Evolutionary conservation across 2,888 invertebrate genomes (phyloP).

Genomic region (Deilephila porcellus): DNA sequence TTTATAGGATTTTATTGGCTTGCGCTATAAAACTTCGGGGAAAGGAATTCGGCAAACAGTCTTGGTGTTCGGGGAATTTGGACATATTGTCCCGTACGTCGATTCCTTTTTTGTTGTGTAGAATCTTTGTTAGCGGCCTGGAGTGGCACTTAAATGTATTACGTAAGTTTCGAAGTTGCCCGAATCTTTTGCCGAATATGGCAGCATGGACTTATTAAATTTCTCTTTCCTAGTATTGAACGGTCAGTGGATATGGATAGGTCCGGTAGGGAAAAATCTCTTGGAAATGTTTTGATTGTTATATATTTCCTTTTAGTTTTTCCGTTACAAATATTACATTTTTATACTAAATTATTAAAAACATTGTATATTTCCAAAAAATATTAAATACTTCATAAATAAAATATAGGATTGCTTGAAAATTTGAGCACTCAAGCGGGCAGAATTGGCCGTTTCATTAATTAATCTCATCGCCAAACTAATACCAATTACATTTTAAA

Average conservation of each 20-base stretch:
- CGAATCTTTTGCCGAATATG: conserved; percentile 17
- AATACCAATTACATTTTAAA: conserved; percentile 36
- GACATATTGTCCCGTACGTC: conserved; percentile 50
- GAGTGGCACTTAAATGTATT: conserved; percentile 41
- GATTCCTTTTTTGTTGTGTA: conserved; percentile 50
- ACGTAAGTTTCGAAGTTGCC: conserved; percentile 39
- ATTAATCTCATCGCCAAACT: conserved; percentile 34
- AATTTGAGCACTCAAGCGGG: background rate
- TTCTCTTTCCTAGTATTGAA: background rate
- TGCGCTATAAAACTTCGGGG: conserved; percentile 55
- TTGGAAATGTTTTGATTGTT: background rate
- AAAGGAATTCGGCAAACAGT: conserved; percentile 58
- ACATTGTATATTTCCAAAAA: background rate
- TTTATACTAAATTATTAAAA: too few relatives aligned
- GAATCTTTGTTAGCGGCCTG: conserved; percentile 42
- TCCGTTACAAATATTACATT: too few relatives aligned
- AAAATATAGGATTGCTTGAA: background rate
- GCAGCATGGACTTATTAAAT: conserved; percentile 12
- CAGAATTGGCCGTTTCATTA: conserved; percentile 21
- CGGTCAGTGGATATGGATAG: background rate
- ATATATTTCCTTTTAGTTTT: background rate
- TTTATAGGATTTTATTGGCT: conserved; percentile 60
- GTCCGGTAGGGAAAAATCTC: background rate
- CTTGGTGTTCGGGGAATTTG: conserved; percentile 50
- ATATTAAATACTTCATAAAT: background rate